phyloP scores from a whole-genome alignment of 2,888 invertebrate genomes.

The Agriopis aurantiaria region DNA sequence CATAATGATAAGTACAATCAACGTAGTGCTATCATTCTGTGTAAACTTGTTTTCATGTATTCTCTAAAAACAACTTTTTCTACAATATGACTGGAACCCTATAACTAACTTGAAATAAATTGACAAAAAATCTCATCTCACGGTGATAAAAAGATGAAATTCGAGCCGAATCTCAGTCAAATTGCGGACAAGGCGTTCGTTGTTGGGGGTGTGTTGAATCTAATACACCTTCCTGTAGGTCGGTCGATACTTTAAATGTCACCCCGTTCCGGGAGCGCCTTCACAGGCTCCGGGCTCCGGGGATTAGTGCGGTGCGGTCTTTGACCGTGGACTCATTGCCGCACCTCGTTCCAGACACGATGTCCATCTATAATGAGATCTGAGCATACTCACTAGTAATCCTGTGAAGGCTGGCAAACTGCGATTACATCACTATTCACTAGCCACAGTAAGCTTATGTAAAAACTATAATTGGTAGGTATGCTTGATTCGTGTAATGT shows the following conservation, averaged over 20 bases:
- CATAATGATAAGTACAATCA: no score
- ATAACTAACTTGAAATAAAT: slow-evolving; percentile 10
- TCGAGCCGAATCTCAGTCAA: slow-evolving; percentile 22
- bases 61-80: not conserved
- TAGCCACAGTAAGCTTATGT: not conserved
- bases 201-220: slow-evolving; percentile 52
- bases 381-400: slow-evolving; percentile 39
- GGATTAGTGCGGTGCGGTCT: slow-evolving; percentile 45
- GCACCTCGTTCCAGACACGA: slow-evolving; percentile 29
- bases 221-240: slow-evolving; percentile 52
- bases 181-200: slow-evolving; percentile 23
- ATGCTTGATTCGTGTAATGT: not conserved
- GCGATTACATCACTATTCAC: not conserved
- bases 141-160: slow-evolving; percentile 10
- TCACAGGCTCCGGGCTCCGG: slow-evolving; percentile 27
- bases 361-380: slow-evolving; percentile 47
- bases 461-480: not conserved
- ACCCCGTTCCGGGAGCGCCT: slow-evolving; percentile 68
- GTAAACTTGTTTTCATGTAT: no score
- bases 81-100: not conserved
- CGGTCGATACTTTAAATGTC: slow-evolving; percentile 75
- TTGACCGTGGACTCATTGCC: slow-evolving; percentile 27
- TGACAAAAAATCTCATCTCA: slow-evolving; percentile 17
- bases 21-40: no score
- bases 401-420: slow-evolving; percentile 16